Base-by-base conservation (phyloP, 2,888 invertebrate species). In the Platycheirus rosarum region DNA sequence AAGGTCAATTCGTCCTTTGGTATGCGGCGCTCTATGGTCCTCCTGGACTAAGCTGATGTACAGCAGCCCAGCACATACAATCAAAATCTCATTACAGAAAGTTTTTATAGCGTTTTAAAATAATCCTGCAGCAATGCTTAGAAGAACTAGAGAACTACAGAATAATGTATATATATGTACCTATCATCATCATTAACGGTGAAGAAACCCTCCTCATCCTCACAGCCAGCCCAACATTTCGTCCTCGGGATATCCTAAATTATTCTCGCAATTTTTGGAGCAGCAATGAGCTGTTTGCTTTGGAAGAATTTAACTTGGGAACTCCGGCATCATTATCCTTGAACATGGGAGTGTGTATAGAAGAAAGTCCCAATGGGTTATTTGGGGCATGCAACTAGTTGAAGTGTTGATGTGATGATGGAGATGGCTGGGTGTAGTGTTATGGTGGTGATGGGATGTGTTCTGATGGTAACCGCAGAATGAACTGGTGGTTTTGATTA, bases 71-170 rank as follows among this genome's bases (percentile, higher is more conserved):
- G 60, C 60, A 75, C 70, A 75, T 76, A 80, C 80, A 76, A 80
- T 80, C 80, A 80, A 80, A 80, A 76, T 76, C 80, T 80, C 80
- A 80, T 80, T 80, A 80, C 60, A 66, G 65, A 71, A 80, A 80
- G 70, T 80, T 80, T 70, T 80, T 80, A 76, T 65, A 60, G 75
- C 46, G 66, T 62, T 80, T 66, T 76, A 53, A 76, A 76, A 70
- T 80, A 76, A 70, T 80, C 80, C 80, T 71, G 53, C 55, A 79
- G 73, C 74, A 55, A 49, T 53, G 29, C 40, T 37, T 60, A 53
- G 42, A 26, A 44, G 44, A 51, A 48, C n/a, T 5, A 57, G 46
- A 8, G 13, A 16, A 16, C 40, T 32, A 32, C 8, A 7, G n/a
- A n/a, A n/a, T n/a, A 32, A 6, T 32, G 20, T 26, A 8, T 32